Conservation (phyloP, 2,797 vertebrate species). For the Phrynocephalus vlangalii region DNA sequence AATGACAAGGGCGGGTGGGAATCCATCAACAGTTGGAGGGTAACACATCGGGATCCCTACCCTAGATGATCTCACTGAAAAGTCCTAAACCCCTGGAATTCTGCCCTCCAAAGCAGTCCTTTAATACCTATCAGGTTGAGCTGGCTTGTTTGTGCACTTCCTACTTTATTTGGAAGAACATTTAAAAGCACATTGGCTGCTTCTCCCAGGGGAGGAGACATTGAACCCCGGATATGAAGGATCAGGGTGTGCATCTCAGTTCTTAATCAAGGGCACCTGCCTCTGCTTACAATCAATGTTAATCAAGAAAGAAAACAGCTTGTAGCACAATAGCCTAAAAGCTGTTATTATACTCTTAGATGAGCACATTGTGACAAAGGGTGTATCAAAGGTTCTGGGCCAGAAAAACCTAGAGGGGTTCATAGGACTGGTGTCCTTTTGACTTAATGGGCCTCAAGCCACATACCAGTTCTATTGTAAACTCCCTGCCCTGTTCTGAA, state of each 20-base stretch:
- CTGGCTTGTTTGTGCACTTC: background rate
- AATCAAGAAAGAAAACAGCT: constrained; percentile 11
- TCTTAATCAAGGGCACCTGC: background rate
- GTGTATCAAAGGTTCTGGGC: background rate
- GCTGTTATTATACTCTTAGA: constrained; percentile 12
- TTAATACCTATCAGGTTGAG: too few species aligned
- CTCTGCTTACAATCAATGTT: background rate
- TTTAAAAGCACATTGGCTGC: background rate
- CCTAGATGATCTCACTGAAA: too few species aligned
- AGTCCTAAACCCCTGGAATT: too few species aligned
- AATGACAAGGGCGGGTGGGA: too few species aligned
- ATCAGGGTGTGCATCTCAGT: background rate
- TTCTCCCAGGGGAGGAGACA: background rate
- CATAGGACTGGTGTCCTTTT: background rate
- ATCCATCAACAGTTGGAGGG: too few species aligned
- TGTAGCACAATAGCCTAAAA: background rate
- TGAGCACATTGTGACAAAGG: background rate
- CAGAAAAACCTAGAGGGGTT: background rate
- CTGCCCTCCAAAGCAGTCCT: too few species aligned
- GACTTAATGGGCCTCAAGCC: background rate
- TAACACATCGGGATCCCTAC: too few species aligned
- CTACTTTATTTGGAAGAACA: background rate
- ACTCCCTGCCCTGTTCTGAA: background rate
- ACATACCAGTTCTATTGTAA: background rate
- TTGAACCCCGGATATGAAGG: background rate